phyloP scores from a whole-genome alignment of 2,113 vertebrate genomes.

The Probosciger aterrimus region DNA sequence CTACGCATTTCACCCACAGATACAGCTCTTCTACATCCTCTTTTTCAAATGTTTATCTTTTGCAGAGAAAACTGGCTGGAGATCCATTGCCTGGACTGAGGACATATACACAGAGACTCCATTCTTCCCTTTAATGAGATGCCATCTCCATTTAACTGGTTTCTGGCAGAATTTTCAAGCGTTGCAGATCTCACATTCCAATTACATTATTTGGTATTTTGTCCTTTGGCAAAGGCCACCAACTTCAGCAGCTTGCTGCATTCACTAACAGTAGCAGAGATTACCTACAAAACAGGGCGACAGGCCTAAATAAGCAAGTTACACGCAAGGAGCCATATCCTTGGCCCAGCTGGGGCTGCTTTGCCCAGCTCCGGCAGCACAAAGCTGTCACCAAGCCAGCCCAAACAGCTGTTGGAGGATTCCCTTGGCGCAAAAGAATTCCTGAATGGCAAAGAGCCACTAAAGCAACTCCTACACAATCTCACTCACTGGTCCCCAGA shows the following conservation, averaged over 20 bases:
- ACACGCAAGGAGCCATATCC: constrained; percentile 6
- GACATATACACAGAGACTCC: constrained; percentile 20
- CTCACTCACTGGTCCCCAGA: constrained; percentile 63
- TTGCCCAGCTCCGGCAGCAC: constrained; percentile 51
- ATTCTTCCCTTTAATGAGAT: constrained; percentile 61
- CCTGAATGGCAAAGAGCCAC: constrained; percentile 67
- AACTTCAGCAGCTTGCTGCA: constrained; percentile 25
- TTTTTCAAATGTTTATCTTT: not conserved
- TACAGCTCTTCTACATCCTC: not conserved
- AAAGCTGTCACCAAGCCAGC: constrained; percentile 67
- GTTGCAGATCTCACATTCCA: constrained; percentile 56
- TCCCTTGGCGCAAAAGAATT: constrained; percentile 68
- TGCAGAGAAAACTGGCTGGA: not conserved
- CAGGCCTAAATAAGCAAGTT: constrained; percentile 64
- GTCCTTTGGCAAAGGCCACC: constrained; percentile 40
- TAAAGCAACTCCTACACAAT: constrained; percentile 63
- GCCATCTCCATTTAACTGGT: constrained; percentile 46
- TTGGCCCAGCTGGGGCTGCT: constrained; percentile 57
- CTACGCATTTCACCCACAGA: not conserved
- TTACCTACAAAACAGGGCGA: constrained; percentile 34
- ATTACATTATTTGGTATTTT: constrained; percentile 50
- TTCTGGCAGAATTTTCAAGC: constrained; percentile 55
- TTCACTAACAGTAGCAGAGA: constrained; percentile 42
- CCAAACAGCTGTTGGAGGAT: constrained; percentile 67
- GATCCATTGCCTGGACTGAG: not conserved